Percentiles rank a stretch among this genome's conserved stretches.
Evolutionary conservation across 2,797 vertebrate species (phyloP).

Genomic region (Euphonia xanthogaster): DNA sequence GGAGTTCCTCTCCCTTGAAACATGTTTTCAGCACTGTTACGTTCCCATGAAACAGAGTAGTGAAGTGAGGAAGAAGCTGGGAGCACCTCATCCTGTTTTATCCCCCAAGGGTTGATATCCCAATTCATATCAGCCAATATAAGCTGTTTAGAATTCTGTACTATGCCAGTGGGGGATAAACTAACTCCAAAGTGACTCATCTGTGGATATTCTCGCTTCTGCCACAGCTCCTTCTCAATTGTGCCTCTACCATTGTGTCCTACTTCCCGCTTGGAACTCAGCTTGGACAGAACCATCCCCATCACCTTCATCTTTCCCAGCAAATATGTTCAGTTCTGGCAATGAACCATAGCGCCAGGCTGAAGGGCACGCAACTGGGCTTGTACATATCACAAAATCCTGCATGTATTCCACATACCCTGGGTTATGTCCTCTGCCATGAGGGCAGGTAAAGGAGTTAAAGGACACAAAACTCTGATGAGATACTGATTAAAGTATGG

Average conservation of each 20-base stretch:
- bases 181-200: background rate
- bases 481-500: background rate
- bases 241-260: background rate
- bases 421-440: background rate
- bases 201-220: background rate
- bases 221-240: background rate
- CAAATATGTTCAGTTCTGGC: background rate
- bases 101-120: background rate
- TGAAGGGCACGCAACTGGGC: background rate
- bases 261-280: background rate
- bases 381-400: background rate
- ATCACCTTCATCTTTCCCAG: background rate
- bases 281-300: background rate
- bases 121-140: background rate
- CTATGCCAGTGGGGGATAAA: background rate
- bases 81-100: background rate
- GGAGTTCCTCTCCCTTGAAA: background rate
- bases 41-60: background rate
- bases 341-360: background rate
- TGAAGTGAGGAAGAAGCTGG: background rate
- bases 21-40: rapidly evolving
- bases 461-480: background rate
- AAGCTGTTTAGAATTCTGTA: background rate
- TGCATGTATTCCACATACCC: rapidly evolving
- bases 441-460: background rate